Evolutionary conservation across 2,888 invertebrate genomes (phyloP).

Genomic region (Tricholauxania praeusta): DNA sequence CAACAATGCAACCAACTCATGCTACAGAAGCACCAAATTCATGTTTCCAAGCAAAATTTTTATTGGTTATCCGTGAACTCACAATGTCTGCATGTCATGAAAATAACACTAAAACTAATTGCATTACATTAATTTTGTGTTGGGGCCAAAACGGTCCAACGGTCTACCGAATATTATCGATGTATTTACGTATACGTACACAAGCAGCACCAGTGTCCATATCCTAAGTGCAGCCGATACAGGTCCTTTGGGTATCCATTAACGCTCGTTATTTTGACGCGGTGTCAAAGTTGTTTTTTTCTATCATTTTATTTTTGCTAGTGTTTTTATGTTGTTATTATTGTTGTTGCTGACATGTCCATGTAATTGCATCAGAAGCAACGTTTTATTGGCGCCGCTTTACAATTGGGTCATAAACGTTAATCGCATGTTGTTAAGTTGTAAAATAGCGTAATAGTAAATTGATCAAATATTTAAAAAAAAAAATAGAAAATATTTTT

Average conservation of each 20-base stretch:
- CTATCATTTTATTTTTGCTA: not conserved
- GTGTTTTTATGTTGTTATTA: not conserved
- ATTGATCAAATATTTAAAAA: no score
- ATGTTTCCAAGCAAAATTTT: not conserved
- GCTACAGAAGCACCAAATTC: no score
- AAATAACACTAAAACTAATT: conserved; percentile 65
- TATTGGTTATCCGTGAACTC: not conserved
- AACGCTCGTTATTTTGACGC: conserved; percentile 23
- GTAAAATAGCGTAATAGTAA: no score
- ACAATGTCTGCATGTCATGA: conserved; percentile 50
- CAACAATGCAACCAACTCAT: no score
- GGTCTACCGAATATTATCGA: not conserved
- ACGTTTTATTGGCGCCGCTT: not conserved
- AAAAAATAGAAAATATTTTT: no score
- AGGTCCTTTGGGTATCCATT: conserved; percentile 21
- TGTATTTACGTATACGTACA: no score
- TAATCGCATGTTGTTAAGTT: not conserved
- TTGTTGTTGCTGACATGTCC: not conserved
- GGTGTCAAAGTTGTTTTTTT: not conserved
- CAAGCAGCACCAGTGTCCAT: no score
- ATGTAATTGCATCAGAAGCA: conserved; percentile 1
- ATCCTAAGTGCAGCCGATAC: not conserved
- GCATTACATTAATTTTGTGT: conserved; percentile 64
- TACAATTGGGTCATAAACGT: not conserved
- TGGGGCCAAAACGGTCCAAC: not conserved